phyloP scores from a whole-genome alignment of 2,113 vertebrate species.

The Panthera uncia region DNA sequence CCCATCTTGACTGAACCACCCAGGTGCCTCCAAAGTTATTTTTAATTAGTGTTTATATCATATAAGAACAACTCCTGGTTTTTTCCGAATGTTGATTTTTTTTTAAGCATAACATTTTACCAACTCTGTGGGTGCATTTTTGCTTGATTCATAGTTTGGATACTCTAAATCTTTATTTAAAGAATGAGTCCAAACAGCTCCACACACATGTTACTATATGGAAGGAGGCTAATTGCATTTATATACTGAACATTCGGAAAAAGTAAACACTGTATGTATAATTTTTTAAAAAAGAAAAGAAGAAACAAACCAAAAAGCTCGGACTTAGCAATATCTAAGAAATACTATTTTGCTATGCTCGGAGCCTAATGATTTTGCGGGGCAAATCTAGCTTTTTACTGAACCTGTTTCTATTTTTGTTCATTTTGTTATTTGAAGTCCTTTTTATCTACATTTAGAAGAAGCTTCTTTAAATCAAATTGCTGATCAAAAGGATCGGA shows the following conservation, averaged over 20 bases:
- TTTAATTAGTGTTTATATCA: not conserved
- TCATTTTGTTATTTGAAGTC: not conserved
- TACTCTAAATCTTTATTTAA: not conserved
- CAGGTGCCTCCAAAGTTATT: not conserved
- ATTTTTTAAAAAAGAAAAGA: not conserved
- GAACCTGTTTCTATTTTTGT: not conserved
- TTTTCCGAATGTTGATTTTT: not conserved
- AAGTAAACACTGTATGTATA: not conserved
- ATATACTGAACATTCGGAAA: not conserved
- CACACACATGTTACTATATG: not conserved
- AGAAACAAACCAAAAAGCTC: not conserved
- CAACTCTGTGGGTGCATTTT: not conserved
- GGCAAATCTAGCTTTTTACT: not conserved
- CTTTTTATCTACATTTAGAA: not conserved
- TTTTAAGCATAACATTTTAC: not conserved
- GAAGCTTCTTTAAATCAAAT: not conserved
- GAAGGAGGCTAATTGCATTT: not conserved
- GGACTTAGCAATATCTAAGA: not conserved
- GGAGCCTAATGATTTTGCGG: not conserved
- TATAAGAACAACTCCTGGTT: not conserved
- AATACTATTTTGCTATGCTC: not conserved
- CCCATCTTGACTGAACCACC: no score
- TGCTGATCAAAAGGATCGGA: not conserved
- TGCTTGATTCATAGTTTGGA: not conserved
- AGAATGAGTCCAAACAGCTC: not conserved